Evolutionary conservation across 2,113 vertebrate species (phyloP), one percentile per base, ranked within the genome.

Genomic region (Eurypyga helias): DNA sequence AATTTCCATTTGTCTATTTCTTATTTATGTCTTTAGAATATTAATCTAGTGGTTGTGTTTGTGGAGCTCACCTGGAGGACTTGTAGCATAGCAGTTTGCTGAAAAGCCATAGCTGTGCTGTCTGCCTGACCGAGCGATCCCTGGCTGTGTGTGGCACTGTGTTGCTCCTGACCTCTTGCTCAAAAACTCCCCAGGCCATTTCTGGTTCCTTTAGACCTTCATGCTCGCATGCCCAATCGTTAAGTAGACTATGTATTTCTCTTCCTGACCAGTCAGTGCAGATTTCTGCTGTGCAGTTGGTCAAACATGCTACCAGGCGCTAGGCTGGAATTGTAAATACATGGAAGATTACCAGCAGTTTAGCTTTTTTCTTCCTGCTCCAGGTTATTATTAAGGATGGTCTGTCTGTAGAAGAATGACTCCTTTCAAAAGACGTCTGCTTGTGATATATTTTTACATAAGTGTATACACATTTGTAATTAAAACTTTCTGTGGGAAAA

Each of bases 401-500:
- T 84, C 60, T 71, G 80, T 55, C 46, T 87, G 65, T 31, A 64
- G 64, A 77, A 73, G 54, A 57, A 55, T 23, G 10, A 51, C 55
- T 90, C 80, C 52, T 69, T 93, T 92, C 36, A 64, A 38, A 77
- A 83, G 51, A 51, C 2, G 3, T 34, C 36, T 85, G 54, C 26
- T 66, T 88, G 62, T 60, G 55, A 67, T 77, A 20, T 21, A 21
- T 86, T 86, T 83, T 87, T 78, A 31, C 75, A 0, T 55, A 70
- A 76, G 49, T 64, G 15, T 29, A 29, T 55, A 46, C 36, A 45
- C 16, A 45, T 87, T 89, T 92, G 46, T 82, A 82, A 45, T 91
- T 95, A 79, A 83, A 83, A 31, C 11, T 29, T 89, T 18, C 21
- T 26, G 84, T 51, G 43, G 83, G 73, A 84, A 79, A 55, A 90